Percentiles rank a stretch among this genome's conserved stretches.
These are phyloP conservation scores for Loris lydekkerianus DNA, from an alignment of 2,797 vertebrate genomes.

Conservation along the genomic window DNA sequence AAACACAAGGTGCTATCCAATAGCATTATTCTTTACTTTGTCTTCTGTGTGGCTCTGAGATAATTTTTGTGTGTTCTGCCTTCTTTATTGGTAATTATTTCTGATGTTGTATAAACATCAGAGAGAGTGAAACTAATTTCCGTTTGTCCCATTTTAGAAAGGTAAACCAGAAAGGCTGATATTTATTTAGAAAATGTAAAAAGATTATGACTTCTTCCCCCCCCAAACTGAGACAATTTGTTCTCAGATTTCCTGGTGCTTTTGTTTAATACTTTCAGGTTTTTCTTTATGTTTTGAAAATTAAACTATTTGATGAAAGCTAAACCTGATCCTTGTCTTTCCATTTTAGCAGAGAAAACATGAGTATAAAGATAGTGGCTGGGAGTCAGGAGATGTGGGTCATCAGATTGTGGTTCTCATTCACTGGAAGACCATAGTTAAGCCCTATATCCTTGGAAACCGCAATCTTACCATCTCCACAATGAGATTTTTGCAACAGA, in stretches of 20 bases:
- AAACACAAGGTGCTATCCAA: not conserved
- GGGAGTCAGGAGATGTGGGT: not conserved
- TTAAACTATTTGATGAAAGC: not conserved
- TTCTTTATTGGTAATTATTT: not conserved
- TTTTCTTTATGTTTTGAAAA: constrained; percentile 22
- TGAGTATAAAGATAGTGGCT: not conserved
- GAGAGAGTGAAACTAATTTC: not conserved
- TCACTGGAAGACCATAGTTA: not conserved
- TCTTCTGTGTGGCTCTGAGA: not conserved
- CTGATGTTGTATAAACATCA: not conserved
- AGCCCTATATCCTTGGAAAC: not conserved
- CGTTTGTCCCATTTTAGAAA: not conserved
- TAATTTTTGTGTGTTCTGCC: not conserved
- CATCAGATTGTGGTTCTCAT: not conserved
- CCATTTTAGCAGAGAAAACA: not conserved
- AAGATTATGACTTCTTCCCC: not conserved
- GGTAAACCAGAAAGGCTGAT: not conserved
- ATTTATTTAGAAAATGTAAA: not conserved
- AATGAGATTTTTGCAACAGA: not conserved
- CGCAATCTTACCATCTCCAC: not conserved
- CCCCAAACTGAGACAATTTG: not conserved
- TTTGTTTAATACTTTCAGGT: not conserved
- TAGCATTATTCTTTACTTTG: not conserved
- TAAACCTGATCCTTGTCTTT: not conserved
- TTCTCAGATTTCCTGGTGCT: constrained; percentile 19